phyloP scores from a whole-genome alignment of 2,113 vertebrate genomes.

The Corydoras sp. region DNA sequence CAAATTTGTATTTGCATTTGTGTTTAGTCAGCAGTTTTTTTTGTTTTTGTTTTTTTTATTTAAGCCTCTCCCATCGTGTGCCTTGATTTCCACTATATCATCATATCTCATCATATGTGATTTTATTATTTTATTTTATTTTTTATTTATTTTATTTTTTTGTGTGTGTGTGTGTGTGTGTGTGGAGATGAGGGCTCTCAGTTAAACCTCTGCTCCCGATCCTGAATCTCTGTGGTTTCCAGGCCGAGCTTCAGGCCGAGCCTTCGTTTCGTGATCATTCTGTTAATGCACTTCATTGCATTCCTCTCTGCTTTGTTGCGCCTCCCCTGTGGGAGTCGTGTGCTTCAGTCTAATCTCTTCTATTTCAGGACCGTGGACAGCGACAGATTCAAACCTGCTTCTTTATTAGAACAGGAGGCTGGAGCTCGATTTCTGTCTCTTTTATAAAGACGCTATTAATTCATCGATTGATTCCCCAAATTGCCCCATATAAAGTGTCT shows the following conservation, averaged over 20 bases:
- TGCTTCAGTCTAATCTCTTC: background rate
- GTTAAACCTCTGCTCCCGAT: background rate
- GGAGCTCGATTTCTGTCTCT: background rate
- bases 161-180: no score
- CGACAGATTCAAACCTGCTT: background rate
- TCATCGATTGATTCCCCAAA: no score
- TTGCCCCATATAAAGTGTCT: no score
- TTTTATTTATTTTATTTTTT: no score
- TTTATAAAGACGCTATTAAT: no score
- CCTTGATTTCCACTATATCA: no score
- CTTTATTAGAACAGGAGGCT: background rate
- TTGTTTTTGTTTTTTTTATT: no score
- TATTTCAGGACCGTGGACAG: conserved; percentile 15
- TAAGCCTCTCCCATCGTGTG: no score
- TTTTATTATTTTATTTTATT: no score
- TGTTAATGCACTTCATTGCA: conserved; percentile 3
- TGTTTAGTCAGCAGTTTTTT: no score
- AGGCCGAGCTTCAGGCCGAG: background rate
- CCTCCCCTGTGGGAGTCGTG: background rate
- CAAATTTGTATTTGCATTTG: no score
- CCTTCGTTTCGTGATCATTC: background rate
- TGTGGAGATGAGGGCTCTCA: background rate
- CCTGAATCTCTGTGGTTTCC: background rate
- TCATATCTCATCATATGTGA: no score
- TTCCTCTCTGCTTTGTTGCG: background rate